These are phyloP conservation scores for Lipophrys pholis DNA, from an alignment of 2,113 vertebrate species.

Conservation along the genomic window DNA sequence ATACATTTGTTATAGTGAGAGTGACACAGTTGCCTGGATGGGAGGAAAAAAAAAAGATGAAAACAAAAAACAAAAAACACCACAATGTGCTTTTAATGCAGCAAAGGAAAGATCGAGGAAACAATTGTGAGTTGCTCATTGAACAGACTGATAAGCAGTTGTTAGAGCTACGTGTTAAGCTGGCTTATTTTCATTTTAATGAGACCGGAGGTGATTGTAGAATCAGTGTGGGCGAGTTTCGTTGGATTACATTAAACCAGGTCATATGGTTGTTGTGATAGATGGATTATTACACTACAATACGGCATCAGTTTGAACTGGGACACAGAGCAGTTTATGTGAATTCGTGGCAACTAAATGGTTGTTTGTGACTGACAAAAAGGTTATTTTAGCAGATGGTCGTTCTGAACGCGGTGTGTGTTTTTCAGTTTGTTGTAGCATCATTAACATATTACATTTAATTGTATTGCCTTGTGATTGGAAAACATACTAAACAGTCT, in stretches of 20 bases:
- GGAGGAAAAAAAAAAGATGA: too few species aligned
- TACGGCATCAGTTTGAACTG: constrained; percentile 58
- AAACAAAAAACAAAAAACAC: too few species aligned
- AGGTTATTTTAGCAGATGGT: constrained; percentile 67
- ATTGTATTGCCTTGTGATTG: constrained; percentile 18
- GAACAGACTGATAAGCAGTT: constrained; percentile 37
- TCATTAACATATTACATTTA: constrained; percentile 54
- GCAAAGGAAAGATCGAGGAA: constrained; percentile 10
- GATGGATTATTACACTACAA: constrained; percentile 67
- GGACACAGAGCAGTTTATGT: constrained; percentile 48
- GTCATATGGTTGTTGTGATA: constrained; percentile 66
- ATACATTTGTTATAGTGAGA: too few species aligned
- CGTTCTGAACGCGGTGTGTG: constrained; percentile 31
- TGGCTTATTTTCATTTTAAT: constrained; percentile 62
- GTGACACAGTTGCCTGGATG: too few species aligned
- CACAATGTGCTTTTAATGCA: background rate
- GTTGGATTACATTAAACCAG: constrained; percentile 71
- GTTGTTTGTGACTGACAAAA: constrained; percentile 49
- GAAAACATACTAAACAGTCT: constrained; percentile 13
- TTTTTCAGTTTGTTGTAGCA: constrained; percentile 11
- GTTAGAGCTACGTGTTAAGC: constrained; percentile 30
- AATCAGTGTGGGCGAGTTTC: constrained; percentile 61
- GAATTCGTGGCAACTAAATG: constrained; percentile 62
- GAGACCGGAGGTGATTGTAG: constrained; percentile 61
- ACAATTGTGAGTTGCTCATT: constrained; percentile 24